Conservation (phyloP, 2,888 invertebrate genomes). For the Philhelius pedissequus region DNA sequence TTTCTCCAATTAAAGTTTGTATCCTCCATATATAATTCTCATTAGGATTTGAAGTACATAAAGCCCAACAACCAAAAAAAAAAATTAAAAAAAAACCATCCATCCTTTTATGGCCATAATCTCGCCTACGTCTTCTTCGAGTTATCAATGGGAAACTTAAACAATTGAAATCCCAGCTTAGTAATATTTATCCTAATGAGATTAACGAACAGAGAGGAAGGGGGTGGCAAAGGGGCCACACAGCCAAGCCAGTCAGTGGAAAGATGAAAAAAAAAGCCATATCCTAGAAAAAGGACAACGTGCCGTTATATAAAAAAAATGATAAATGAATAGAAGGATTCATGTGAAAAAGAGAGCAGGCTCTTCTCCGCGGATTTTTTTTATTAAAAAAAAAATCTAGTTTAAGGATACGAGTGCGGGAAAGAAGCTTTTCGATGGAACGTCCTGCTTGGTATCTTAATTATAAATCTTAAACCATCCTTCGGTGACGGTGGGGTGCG, state of each 20-base stretch:
- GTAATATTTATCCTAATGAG: constrained; percentile 69
- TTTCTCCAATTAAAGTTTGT: constrained; percentile 62
- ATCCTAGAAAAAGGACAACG: constrained; percentile 56
- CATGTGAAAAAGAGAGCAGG: constrained; percentile 65
- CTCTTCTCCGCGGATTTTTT: constrained; percentile 31
- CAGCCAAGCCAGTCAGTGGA: constrained; percentile 43
- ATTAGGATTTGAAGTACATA: constrained; percentile 60
- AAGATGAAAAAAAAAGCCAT: constrained; percentile 1
- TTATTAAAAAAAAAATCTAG: constrained; percentile 15
- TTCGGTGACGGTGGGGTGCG: constrained; percentile 46
- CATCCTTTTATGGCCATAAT: constrained; percentile 56
- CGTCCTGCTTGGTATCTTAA: constrained; percentile 66
- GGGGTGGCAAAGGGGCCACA: background rate
- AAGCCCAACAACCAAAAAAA: constrained; percentile 40
- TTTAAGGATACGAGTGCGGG: constrained; percentile 27
- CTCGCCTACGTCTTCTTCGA: constrained; percentile 25
- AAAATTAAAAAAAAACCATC: no score
- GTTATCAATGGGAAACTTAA: constrained; percentile 69
- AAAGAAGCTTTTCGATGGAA: constrained; percentile 52
- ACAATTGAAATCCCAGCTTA: constrained; percentile 69
- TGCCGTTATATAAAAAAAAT: constrained; percentile 53
- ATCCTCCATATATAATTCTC: constrained; percentile 68
- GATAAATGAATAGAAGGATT: constrained; percentile 68
- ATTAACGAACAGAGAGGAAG: constrained; percentile 48
- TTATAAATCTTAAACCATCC: constrained; percentile 68